Conservation (phyloP, 1,140 invertebrate genomes). For the Procambarus clarkii region DNA sequence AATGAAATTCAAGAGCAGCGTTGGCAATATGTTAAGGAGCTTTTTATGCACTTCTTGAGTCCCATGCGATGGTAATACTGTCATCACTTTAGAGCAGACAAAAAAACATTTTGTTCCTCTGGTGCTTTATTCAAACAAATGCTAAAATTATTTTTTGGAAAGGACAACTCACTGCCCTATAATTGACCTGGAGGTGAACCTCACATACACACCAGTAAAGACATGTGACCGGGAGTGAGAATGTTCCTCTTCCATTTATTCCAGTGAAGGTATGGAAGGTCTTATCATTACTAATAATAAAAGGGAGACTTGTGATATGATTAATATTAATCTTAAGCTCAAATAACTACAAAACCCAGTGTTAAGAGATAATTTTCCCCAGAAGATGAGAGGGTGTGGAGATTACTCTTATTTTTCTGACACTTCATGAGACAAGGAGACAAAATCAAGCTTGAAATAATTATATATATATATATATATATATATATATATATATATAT, state of each 20-base stretch:
- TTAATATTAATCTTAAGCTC: conserved; percentile 60
- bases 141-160: background rate
- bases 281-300: conserved; percentile 29
- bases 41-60: conserved; percentile 6
- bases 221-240: background rate
- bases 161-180: conserved; percentile 22
- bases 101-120: conserved; percentile 48
- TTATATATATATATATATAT: conserved; percentile 28
- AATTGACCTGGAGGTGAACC: background rate
- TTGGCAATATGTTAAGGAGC: background rate
- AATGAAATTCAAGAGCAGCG: background rate
- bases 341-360: conserved; percentile 47
- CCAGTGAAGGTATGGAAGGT: conserved; percentile 18
- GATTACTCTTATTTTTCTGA: conserved; percentile 29
- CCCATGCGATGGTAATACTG: conserved; percentile 42
- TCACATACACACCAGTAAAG: background rate
- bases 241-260: conserved; percentile 28
- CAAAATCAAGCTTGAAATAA: background rate
- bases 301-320: conserved; percentile 52
- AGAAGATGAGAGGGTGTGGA: conserved; percentile 4
- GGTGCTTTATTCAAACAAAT: conserved; percentile 42
- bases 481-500: conserved; percentile 19
- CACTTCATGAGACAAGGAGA: conserved; percentile 57
- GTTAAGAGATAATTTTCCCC: conserved; percentile 28
- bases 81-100: conserved; percentile 21